Base-by-base conservation (phyloP, 2,888 invertebrate species). In the Calameuta pallipes region DNA sequence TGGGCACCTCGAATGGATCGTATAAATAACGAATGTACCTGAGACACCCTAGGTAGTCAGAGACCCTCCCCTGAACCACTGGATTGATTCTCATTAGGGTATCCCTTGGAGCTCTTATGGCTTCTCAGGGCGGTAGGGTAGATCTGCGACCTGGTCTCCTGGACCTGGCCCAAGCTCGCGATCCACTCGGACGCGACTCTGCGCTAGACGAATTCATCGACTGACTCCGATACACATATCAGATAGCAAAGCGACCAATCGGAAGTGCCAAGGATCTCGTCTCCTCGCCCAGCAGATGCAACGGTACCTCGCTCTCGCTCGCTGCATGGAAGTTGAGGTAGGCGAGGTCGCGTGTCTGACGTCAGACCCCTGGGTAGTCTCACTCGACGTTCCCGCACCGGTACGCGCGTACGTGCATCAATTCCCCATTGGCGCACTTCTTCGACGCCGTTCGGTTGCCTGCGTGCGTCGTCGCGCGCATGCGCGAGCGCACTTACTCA, bases 281-380 rank as follows among this genome's bases (percentile, higher is more conserved):
- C 56, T 56, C 12, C 71, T 36, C 56, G 75, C 30, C 31, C 56
- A 30, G 69, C 75, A 30, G 75, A 79, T 82, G 83, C 85, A 87
- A 87, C 87, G 87, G 87, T 87, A 87, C 83, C 84, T 84, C 82
- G 83, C 82, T 82, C 85, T 82, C 84, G 83, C 83, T 82, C 77
- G 81, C 80, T 82, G 87, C 87, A 85, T 86, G 83, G 56, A 89
- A 87, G 90, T 90, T 90, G 90, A 89, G 89, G 88, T 90, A 90
- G 91, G 91, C 89, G 91, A 91, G 91, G 91, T 90, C 89, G 90
- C 83, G 85, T 80, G 83, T 83, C 82, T 89, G 88, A 88, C 89
- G 87, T 87, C 88, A 87, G 56, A 34, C 23, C 56, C 56, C 23
- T 9, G 23, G 23, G 23, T 23, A 23, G 56, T 56, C 56, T 56